phyloP scores from a whole-genome alignment of 2,113 vertebrate species.

The Ceuthmochares aereus region DNA sequence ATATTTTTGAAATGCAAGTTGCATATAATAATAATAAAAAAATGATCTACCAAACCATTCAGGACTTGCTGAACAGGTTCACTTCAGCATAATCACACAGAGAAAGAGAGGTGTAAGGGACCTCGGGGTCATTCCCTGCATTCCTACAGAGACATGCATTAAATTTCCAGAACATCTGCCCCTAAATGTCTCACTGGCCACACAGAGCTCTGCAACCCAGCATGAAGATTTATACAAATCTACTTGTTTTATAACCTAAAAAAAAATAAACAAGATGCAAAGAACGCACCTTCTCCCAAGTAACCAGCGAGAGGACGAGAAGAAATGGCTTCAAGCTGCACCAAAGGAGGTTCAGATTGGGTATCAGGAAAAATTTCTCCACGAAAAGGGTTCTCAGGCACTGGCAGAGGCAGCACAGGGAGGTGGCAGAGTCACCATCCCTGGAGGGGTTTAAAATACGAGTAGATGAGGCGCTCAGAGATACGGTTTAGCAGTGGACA shows the following conservation, averaged over 20 bases:
- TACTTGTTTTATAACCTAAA: neutral
- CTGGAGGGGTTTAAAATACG: too few species aligned
- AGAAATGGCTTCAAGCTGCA: too few species aligned
- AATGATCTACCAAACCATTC: neutral
- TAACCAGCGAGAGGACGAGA: too few species aligned
- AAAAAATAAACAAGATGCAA: neutral
- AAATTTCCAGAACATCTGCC: neutral
- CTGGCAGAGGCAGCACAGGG: too few species aligned
- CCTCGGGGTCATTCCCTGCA: neutral
- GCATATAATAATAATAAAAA: neutral
- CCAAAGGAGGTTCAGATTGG: too few species aligned
- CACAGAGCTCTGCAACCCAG: neutral
- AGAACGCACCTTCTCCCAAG: neutral
- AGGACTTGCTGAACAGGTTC: neutral
- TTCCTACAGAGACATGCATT: fast-evolving
- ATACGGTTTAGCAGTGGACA: too few species aligned
- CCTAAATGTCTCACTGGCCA: fast-evolving
- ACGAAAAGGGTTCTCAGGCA: too few species aligned
- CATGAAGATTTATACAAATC: neutral
- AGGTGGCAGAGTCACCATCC: too few species aligned
- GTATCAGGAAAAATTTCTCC: too few species aligned
- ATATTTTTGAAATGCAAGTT: neutral
- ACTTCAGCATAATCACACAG: neutral
- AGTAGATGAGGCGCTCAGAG: too few species aligned
- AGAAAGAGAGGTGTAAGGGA: neutral